Percentiles rank a stretch among this genome's conserved stretches.
phyloP scores from a whole-genome alignment of 2,113 vertebrate species.

The Rafetus swinhoei region DNA sequence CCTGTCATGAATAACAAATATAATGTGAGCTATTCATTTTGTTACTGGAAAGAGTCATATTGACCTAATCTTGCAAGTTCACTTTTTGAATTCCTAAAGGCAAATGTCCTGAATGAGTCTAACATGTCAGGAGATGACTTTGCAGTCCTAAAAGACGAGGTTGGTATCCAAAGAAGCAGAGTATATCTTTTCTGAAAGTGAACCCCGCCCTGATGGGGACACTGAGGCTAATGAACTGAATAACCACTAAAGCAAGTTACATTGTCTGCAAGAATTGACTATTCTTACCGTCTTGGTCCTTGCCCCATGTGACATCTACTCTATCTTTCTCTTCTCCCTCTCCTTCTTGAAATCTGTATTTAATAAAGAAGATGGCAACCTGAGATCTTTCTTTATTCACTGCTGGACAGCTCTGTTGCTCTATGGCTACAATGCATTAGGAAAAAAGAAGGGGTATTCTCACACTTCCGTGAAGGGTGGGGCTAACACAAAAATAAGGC shows the following conservation, averaged over 20 bases:
- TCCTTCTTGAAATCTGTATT: background rate
- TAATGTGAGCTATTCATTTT: rapidly evolving
- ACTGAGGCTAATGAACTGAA: background rate
- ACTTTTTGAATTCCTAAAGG: background rate
- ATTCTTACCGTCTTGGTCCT: background rate
- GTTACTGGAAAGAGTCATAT: background rate
- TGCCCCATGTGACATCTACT: background rate
- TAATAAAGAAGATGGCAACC: background rate
- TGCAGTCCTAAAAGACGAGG: background rate
- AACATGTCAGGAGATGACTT: background rate
- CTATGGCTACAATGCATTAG: background rate
- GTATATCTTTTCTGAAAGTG: background rate
- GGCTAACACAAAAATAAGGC: background rate
- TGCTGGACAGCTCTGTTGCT: background rate
- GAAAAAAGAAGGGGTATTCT: background rate
- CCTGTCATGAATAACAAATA: background rate
- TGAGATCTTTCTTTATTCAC: background rate
- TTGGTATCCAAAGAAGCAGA: background rate
- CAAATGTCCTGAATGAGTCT: background rate
- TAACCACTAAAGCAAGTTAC: background rate
- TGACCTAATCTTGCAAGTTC: background rate
- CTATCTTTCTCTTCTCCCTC: rapidly evolving
- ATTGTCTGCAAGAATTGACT: background rate
- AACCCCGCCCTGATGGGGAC: background rate
- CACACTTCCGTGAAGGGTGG: background rate